Conservation (phyloP, 2,797 vertebrate genomes). For the Danionella dracula region DNA sequence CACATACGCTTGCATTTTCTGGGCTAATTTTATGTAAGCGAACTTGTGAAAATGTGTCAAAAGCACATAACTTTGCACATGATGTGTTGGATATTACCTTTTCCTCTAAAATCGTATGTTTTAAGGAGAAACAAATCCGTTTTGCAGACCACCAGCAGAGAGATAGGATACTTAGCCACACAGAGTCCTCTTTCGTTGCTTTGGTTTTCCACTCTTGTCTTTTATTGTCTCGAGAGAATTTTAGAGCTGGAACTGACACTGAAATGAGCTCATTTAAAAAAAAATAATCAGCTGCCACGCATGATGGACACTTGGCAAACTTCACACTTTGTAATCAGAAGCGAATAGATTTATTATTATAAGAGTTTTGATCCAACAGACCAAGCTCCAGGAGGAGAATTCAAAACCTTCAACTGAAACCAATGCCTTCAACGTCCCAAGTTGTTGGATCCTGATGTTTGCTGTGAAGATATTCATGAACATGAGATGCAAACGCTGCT, state of each 20-base stretch:
- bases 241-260: constrained; percentile 64
- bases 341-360: constrained; percentile 44
- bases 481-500: constrained; percentile 64
- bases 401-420: too few species aligned
- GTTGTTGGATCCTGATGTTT: constrained; percentile 44
- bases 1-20: too few species aligned
- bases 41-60: too few species aligned
- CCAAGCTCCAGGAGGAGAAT: constrained; percentile 61
- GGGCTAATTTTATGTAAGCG: too few species aligned
- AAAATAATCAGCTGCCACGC: constrained; percentile 70
- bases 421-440: too few species aligned
- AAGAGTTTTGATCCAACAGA: constrained; percentile 60
- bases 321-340: constrained; percentile 64
- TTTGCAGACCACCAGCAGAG: constrained; percentile 46
- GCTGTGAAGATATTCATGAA: constrained; percentile 53
- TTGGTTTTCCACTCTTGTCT: constrained; percentile 54
- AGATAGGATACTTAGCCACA: constrained; percentile 26
- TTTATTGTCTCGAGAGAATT: constrained; percentile 62
- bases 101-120: too few species aligned
- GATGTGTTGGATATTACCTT: too few species aligned
- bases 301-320: constrained; percentile 63
- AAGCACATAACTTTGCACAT: too few species aligned
- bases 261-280: constrained; percentile 60
- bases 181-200: constrained; percentile 39
- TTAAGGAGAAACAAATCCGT: too few species aligned